Conservation (phyloP, 2,113 vertebrate genomes). For the Bos indicus region DNA sequence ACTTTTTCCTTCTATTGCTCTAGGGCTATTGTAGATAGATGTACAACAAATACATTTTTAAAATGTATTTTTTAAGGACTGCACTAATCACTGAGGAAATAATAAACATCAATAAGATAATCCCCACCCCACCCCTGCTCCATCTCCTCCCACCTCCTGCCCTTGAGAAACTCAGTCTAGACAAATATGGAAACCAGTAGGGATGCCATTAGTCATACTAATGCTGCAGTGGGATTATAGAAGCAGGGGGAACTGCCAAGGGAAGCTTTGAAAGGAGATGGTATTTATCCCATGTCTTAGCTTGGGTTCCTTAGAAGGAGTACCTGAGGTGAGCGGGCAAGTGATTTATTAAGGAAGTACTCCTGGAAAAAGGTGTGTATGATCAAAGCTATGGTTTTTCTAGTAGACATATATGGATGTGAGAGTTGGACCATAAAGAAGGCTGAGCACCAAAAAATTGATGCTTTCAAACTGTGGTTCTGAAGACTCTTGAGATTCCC, state of each 20-base stretch:
- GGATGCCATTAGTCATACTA: not conserved
- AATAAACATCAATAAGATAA: not conserved
- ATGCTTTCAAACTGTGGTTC: not conserved
- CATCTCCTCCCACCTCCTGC: not conserved
- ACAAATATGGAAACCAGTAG: not conserved
- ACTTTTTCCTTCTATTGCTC: not conserved
- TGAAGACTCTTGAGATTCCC: not conserved
- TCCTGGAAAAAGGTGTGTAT: not conserved
- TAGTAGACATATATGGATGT: not conserved
- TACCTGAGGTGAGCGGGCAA: not conserved
- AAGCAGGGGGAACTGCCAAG: not conserved
- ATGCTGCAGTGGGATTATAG: not conserved
- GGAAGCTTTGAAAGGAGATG: not conserved
- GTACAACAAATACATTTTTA: not conserved
- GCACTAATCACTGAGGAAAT: constrained; percentile 13
- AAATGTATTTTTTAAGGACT: not conserved
- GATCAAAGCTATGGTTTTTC: not conserved
- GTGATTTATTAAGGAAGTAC: not conserved
- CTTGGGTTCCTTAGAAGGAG: not conserved
- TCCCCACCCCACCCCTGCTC: not conserved
- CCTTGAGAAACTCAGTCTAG: not conserved
- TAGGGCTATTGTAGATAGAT: not conserved
- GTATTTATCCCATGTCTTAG: not conserved
- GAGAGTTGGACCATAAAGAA: not conserved
- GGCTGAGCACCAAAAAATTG: not conserved